These are phyloP conservation scores for Palythoa grandiflora DNA, from an alignment of 92 coral and sea anemone genomes.

Conservation along the genomic window DNA sequence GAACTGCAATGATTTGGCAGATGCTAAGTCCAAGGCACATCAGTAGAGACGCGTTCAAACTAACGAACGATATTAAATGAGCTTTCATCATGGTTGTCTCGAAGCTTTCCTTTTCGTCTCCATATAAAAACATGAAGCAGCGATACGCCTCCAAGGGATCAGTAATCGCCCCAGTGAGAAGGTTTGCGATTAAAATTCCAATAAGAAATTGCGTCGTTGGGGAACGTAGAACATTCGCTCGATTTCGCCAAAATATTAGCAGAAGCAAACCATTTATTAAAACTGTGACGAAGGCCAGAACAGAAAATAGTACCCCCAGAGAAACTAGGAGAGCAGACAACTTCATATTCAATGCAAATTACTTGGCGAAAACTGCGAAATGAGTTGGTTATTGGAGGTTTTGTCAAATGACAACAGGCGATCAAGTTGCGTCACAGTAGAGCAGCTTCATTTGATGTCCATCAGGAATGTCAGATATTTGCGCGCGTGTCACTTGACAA, in stretches of 20 bases:
- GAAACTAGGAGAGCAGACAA: neutral
- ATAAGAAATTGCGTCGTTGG: slow-evolving; percentile 18
- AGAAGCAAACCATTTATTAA: neutral
- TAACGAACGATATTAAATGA: slow-evolving; percentile 27
- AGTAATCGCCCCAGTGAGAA: slow-evolving; percentile 32
- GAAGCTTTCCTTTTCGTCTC: slow-evolving; percentile 9
- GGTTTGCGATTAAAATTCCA: slow-evolving; percentile 36
- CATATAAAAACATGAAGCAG: slow-evolving; percentile 1
- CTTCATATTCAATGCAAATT: neutral
- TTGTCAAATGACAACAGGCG: neutral
- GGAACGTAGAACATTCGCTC: slow-evolving; percentile 11
- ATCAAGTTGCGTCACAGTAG: too few species aligned
- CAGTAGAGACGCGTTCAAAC: slow-evolving; percentile 26
- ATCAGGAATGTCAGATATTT: too few species aligned
- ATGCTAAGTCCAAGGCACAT: slow-evolving; percentile 32
- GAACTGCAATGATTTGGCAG: slow-evolving; percentile 30
- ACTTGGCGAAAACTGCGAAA: neutral
- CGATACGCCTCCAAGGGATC: slow-evolving; percentile 38
- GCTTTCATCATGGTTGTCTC: slow-evolving; percentile 31
- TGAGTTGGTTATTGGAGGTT: neutral
- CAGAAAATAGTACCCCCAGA: slow-evolving; percentile 13
- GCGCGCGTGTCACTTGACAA: too few species aligned
- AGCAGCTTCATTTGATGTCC: too few species aligned
- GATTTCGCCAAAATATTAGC: slow-evolving; percentile 22
- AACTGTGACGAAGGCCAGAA: slow-evolving; percentile 16